A percentile compares a stretch with the other conserved stretches of the same genome.
phyloP scores from a whole-genome alignment of 2,113 vertebrate species.

The Salvator merianae region DNA sequence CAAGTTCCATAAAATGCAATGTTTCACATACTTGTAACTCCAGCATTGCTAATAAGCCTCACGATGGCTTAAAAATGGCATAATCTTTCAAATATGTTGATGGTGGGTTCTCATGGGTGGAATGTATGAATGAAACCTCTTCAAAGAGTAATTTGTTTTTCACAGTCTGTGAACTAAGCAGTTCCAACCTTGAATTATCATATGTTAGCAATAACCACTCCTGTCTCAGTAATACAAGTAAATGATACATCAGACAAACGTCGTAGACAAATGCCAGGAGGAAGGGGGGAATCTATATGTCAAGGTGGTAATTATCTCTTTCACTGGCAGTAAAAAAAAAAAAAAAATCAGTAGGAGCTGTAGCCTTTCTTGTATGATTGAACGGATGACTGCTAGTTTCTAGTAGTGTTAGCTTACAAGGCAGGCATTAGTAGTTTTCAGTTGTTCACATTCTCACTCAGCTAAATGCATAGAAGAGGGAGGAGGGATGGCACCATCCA shows the following conservation, averaged over 20 bases:
- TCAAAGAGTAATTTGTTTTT: constrained; percentile 8
- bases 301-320: constrained; percentile 1
- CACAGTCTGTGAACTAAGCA: not conserved
- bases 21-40: not conserved
- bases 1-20: not conserved
- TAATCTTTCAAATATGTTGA: constrained; percentile 1
- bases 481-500: not conserved
- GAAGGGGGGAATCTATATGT: not conserved
- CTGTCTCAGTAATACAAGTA: not conserved
- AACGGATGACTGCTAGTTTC: not conserved
- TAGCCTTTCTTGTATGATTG: not conserved
- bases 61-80: not conserved
- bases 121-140: not conserved
- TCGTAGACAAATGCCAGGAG: not conserved
- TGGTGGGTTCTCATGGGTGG: not conserved
- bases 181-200: constrained; percentile 6
- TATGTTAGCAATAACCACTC: constrained; percentile 7
- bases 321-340: not conserved
- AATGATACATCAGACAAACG: not conserved
- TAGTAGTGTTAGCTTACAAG: not conserved
- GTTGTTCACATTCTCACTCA: not conserved
- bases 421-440: not conserved
- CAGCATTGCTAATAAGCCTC: not conserved
- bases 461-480: not conserved
- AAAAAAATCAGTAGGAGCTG: not conserved